Conservation (phyloP, 2,888 invertebrate genomes). For the Drosophila atripex region DNA sequence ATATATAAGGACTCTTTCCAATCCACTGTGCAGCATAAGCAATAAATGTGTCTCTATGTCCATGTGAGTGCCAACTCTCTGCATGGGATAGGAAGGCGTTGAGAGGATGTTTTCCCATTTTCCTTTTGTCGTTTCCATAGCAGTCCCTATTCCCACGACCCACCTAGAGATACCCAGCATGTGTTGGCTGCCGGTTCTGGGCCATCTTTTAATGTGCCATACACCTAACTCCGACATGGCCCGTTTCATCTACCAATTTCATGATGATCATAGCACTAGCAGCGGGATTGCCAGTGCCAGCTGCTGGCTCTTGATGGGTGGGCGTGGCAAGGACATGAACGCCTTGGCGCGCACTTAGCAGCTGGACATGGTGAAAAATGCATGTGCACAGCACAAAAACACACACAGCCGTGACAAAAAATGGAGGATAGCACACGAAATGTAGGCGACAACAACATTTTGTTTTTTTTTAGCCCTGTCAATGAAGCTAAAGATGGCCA, state of each 20-base stretch:
- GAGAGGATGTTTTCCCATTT: constrained; percentile 42
- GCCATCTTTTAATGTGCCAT: constrained; percentile 67
- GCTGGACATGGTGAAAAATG: constrained; percentile 68
- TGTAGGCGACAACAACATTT: constrained; percentile 55
- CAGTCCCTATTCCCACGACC: constrained; percentile 1
- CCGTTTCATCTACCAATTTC: constrained; percentile 27
- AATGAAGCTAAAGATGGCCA: constrained; percentile 58
- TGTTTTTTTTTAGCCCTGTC: constrained; percentile 45
- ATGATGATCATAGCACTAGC: constrained; percentile 28
- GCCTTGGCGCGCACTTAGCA: constrained; percentile 51
- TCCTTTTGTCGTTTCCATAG: constrained; percentile 1
- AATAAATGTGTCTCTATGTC: constrained; percentile 46
- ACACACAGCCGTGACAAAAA: constrained; percentile 4
- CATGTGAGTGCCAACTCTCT: constrained; percentile 48
- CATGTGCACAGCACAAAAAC: constrained; percentile 58
- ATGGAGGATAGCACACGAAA: constrained; percentile 37
- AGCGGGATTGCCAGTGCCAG: constrained; percentile 38
- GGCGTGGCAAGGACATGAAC: constrained; percentile 60
- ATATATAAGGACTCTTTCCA: background rate
- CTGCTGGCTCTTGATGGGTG: constrained; percentile 55
- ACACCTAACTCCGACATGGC: constrained; percentile 51
- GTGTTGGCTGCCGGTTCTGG: constrained; percentile 45
- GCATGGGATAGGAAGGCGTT: constrained; percentile 50
- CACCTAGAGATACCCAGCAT: constrained; percentile 43
- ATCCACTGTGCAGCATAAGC: constrained; percentile 49